phyloP scores from a whole-genome alignment of 1,140 invertebrate species.

The Pollicipes pollicipes region DNA sequence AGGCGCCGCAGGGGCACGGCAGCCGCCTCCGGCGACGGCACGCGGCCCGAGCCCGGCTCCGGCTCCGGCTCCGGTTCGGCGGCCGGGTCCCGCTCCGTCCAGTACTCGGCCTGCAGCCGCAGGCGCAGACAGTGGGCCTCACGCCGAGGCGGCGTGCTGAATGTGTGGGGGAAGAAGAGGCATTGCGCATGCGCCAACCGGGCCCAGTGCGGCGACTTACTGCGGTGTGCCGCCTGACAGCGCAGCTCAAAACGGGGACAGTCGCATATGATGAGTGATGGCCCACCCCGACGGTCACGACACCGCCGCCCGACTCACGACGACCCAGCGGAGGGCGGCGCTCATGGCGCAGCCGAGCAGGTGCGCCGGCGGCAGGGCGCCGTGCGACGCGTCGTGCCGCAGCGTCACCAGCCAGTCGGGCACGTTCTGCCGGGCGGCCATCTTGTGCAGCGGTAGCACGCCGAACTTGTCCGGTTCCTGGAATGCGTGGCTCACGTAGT shows the following conservation, averaged over 20 bases:
- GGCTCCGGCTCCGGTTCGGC: background rate
- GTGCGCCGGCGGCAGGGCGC: background rate
- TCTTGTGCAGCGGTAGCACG: background rate
- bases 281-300: no score
- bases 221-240: no score
- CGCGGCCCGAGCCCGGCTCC: no score
- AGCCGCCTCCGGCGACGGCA: background rate
- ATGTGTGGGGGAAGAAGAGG: no score
- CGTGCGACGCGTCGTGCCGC: background rate
- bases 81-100: no score
- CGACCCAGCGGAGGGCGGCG: background rate
- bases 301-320: no score
- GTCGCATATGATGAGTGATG: no score
- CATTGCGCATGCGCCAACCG: no score
- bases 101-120: background rate
- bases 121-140: no score
- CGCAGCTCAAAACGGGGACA: no score
- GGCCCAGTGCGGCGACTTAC: no score
- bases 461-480: background rate
- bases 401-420: background rate
- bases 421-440: conserved; percentile 6
- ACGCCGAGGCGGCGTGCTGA: no score
- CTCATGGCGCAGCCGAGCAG: background rate
- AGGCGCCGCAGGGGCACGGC: background rate
- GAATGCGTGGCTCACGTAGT: background rate